Percentiles rank a stretch among this genome's conserved stretches.
Conservation (phyloP, 2,888 invertebrate genomes). For the Cephus pygmeus region DNA sequence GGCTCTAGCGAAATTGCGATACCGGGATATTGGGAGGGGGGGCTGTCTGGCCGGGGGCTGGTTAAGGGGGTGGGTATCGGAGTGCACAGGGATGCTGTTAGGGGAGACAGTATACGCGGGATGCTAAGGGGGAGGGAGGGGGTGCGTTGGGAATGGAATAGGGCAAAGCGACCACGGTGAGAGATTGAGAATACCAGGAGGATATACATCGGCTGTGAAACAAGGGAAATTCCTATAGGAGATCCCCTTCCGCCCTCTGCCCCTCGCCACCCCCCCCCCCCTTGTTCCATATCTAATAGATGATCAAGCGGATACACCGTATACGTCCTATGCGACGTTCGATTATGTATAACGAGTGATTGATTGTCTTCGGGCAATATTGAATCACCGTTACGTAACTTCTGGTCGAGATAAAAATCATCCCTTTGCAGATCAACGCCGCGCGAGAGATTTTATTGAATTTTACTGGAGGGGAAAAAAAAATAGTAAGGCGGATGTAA, state of each 20-base stretch:
- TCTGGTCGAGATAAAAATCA: not conserved
- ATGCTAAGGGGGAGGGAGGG: not conserved
- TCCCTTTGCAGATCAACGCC: not conserved
- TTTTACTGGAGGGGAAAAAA: not conserved
- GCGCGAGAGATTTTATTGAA: not conserved
- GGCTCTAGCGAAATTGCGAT: slow-evolving; percentile 34
- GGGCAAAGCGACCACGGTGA: not conserved
- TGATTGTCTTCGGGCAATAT: not conserved
- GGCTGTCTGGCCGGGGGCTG: not conserved
- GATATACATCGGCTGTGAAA: not conserved
- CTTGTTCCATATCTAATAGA: not conserved
- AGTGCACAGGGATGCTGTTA: not conserved
- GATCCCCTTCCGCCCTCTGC: too few relatives aligned
- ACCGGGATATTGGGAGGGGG: slow-evolving; percentile 20
- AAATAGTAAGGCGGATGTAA: not conserved
- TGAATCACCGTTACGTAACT: not conserved
- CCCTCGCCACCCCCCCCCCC: too few relatives aligned
- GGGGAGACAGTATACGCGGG: not conserved
- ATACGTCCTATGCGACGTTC: not conserved
- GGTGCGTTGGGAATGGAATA: not conserved
- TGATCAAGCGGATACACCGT: not conserved
- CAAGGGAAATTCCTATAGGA: not conserved
- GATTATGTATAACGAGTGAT: not conserved
- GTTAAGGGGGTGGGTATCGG: not conserved
- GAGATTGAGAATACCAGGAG: not conserved